Base-by-base conservation (phyloP, 2,797 vertebrate species). In the Enteromius argenteus region DNA sequence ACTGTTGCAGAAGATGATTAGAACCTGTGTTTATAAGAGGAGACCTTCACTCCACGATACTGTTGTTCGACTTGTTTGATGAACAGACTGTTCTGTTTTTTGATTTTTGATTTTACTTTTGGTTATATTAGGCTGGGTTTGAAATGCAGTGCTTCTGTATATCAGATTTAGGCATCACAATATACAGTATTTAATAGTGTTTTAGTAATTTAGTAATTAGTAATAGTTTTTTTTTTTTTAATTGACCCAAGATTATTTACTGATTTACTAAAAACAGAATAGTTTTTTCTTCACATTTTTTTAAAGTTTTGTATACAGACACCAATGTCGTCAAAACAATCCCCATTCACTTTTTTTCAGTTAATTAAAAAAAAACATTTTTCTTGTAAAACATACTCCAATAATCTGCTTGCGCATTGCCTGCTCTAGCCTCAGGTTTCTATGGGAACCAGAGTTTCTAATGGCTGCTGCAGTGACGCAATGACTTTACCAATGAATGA, bases 1-100 rank as follows among this genome's bases (percentile, higher is more conserved):
- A 81, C 7, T 49, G 66, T 21, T 69, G 51, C 53, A 51, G 79
- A 39, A 49, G 39, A 73, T 73, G 30, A 81, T 81, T 72, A 69
- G 23, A 80, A 68, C 46, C 32, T 51, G 62, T 15, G 9, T 39
- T 13, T 13, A 58, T 58, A 39, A 58, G 51, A 39, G 32, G 44
- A 53, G 21, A 51, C 23, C 49, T 58, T 71, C 67, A 80, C 35
- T 56, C 6, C 37, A 11, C 35, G 53, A 30, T 14, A 53, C 49
- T 58, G 66, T 19, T 56, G 15, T 56, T 39, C 2, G 35, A 11
- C 8, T 0, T 44, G 10, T 64, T 9, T 19, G 5, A 69, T 21
- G 0, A 21, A 9, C 35, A 27, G 35, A 11, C 8, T 42, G 2
- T n/a, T 5, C 30, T 21, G 11, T 3, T 14, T n/a, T 58, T 35